Evolutionary conservation across 2,113 vertebrate species (phyloP).

Genomic region (Apteryx owenii): DNA sequence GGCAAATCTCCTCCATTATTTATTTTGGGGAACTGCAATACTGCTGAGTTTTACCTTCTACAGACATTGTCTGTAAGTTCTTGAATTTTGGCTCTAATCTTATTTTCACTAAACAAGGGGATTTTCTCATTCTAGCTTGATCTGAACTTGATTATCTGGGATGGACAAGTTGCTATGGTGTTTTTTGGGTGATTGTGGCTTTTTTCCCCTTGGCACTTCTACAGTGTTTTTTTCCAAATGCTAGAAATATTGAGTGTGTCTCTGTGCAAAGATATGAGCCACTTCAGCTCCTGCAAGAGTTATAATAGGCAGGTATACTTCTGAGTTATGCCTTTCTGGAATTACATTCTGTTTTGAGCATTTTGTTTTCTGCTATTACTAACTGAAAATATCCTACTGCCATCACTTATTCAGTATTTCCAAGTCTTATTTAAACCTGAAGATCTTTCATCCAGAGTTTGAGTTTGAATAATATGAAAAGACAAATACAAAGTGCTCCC

Average conservation of each 20-base stretch:
- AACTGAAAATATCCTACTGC: not conserved
- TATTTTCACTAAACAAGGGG: not conserved
- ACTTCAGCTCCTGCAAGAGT: not conserved
- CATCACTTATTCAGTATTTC: not conserved
- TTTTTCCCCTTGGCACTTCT: not conserved
- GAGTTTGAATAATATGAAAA: not conserved
- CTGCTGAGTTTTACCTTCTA: not conserved
- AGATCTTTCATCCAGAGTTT: not conserved
- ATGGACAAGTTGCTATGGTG: not conserved
- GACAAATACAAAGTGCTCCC: not conserved
- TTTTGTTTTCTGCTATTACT: not conserved
- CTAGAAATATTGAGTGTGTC: not conserved
- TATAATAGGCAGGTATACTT: not conserved
- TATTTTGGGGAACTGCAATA: not conserved
- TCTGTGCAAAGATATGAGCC: not conserved
- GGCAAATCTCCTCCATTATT: not conserved
- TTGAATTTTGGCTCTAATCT: not conserved
- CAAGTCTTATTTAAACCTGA: not conserved
- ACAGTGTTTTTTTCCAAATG: not conserved
- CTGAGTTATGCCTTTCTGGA: not conserved
- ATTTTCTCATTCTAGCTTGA: not conserved
- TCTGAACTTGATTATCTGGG: not conserved
- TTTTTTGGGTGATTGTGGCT: not conserved
- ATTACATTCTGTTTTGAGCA: not conserved
- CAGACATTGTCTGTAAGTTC: not conserved